A percentile compares a stretch with the other conserved stretches of the same genome.
Evolutionary conservation across 2,113 vertebrate species (phyloP).

Genomic region (Gasterosteus nipponicus): DNA sequence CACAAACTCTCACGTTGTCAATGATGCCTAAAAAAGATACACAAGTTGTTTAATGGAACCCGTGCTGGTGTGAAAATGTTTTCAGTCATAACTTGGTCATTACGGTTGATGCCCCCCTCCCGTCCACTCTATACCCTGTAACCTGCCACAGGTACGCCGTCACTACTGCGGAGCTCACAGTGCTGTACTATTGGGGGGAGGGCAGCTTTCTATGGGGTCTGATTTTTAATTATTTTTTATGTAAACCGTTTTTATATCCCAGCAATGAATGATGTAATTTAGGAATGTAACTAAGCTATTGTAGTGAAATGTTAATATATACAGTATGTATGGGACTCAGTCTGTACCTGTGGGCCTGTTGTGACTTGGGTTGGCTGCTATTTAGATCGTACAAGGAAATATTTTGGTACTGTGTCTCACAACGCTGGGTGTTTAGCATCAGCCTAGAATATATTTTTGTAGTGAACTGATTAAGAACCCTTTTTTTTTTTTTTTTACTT

Average conservation of each 20-base stretch:
- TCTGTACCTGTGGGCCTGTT: slow-evolving; percentile 81
- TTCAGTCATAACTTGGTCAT: background rate
- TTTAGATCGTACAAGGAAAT: slow-evolving; percentile 81
- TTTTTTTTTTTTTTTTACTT: slow-evolving; percentile 69
- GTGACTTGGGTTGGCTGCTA: slow-evolving; percentile 82
- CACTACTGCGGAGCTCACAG: slow-evolving; percentile 69
- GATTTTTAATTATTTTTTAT: slow-evolving; percentile 61
- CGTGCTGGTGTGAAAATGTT: background rate
- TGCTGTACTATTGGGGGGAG: slow-evolving; percentile 64
- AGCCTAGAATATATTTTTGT: slow-evolving; percentile 85
- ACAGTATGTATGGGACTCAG: slow-evolving; percentile 74
- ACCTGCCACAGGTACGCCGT: slow-evolving; percentile 85
- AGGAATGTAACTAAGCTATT: slow-evolving; percentile 84
- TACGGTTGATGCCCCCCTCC: slow-evolving; percentile 49
- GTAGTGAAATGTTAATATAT: slow-evolving; percentile 85
- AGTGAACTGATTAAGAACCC: slow-evolving; percentile 78
- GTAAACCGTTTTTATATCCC: slow-evolving; percentile 72
- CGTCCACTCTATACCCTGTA: slow-evolving; percentile 50
- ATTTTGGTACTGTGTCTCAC: slow-evolving; percentile 83
- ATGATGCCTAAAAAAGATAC: background rate
- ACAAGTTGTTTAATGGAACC: background rate
- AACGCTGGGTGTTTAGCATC: slow-evolving; percentile 80
- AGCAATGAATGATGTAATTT: slow-evolving; percentile 75
- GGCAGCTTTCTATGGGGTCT: slow-evolving; percentile 60
- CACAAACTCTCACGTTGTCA: slow-evolving; percentile 6